A percentile compares a stretch with the other conserved stretches of the same genome.
Evolutionary conservation across 2,888 invertebrate genomes (phyloP).

Genomic region (Limnephilus auricula): DNA sequence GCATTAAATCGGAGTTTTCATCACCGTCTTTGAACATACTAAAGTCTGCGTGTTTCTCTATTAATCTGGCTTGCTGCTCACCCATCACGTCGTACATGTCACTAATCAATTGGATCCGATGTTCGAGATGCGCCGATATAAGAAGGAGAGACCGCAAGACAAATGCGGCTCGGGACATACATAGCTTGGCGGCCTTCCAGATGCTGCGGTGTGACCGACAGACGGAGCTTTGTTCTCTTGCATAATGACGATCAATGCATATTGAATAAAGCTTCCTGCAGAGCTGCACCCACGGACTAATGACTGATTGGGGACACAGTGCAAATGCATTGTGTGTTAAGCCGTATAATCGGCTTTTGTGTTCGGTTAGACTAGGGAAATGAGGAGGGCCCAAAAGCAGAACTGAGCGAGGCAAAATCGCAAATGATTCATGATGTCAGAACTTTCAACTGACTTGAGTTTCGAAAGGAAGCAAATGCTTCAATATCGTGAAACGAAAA

Average conservation of each 20-base stretch:
- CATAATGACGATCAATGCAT: constrained; percentile 40
- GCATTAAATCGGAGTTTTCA: not conserved
- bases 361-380: not conserved
- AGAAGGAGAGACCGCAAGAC: constrained; percentile 38
- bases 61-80: not conserved
- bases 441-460: not conserved
- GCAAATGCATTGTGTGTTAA: not conserved
- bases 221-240: constrained; percentile 44
- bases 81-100: not conserved
- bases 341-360: not conserved
- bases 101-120: not conserved
- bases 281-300: constrained; percentile 14
- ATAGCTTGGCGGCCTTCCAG: constrained; percentile 52
- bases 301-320: constrained; percentile 20
- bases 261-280: constrained; percentile 27
- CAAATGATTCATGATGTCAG: too few species aligned
- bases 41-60: not conserved
- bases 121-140: not conserved
- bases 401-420: not conserved
- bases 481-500: too few species aligned
- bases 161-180: constrained; percentile 50
- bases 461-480: not conserved
- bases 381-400: not conserved
- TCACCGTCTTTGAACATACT: not conserved
- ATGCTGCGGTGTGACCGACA: not conserved